These are phyloP conservation scores for Trilocha varians DNA, from an alignment of 2,888 invertebrate genomes.

Conservation along the genomic window DNA sequence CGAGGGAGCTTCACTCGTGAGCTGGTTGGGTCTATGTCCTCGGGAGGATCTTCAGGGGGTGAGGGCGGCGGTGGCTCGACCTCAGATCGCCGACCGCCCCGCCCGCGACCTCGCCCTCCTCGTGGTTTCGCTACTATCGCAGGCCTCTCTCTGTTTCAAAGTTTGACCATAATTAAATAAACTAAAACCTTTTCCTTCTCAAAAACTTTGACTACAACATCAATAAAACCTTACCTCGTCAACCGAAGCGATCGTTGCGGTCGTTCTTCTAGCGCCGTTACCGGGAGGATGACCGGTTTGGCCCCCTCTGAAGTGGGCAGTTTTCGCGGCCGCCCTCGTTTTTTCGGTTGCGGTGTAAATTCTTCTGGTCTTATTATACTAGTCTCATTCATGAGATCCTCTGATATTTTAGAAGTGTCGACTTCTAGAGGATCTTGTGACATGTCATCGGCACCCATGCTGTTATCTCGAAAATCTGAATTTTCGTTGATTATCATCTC, in stretches of 20 bases:
- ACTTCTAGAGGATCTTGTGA: slow-evolving; percentile 65
- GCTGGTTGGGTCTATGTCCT: slow-evolving; percentile 50
- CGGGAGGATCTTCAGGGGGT: slow-evolving; percentile 11
- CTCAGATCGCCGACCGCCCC: slow-evolving; percentile 30
- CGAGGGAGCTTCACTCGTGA: slow-evolving; percentile 62
- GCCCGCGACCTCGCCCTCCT: slow-evolving; percentile 50
- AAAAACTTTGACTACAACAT: not conserved
- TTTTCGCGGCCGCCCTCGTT: slow-evolving; percentile 64
- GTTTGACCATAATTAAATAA: not conserved
- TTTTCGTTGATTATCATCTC: slow-evolving; percentile 64
- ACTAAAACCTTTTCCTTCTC: too few relatives aligned
- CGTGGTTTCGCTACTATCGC: slow-evolving; percentile 48
- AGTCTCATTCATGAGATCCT: slow-evolving; percentile 22
- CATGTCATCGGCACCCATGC: slow-evolving; percentile 42
- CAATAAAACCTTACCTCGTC: slow-evolving; percentile 38
- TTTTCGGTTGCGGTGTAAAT: slow-evolving; percentile 58
- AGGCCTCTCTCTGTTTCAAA: slow-evolving; percentile 50
- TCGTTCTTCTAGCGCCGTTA: slow-evolving; percentile 59
- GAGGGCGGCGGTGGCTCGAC: slow-evolving; percentile 8
- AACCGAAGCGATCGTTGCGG: slow-evolving; percentile 61
- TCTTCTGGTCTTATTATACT: slow-evolving; percentile 30
- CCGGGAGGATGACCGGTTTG: slow-evolving; percentile 41
- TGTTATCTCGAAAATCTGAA: slow-evolving; percentile 53
- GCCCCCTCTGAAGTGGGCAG: slow-evolving; percentile 49
- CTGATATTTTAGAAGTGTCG: slow-evolving; percentile 26